Conservation (phyloP, 2,888 invertebrate genomes). For the Selenia dentaria region DNA sequence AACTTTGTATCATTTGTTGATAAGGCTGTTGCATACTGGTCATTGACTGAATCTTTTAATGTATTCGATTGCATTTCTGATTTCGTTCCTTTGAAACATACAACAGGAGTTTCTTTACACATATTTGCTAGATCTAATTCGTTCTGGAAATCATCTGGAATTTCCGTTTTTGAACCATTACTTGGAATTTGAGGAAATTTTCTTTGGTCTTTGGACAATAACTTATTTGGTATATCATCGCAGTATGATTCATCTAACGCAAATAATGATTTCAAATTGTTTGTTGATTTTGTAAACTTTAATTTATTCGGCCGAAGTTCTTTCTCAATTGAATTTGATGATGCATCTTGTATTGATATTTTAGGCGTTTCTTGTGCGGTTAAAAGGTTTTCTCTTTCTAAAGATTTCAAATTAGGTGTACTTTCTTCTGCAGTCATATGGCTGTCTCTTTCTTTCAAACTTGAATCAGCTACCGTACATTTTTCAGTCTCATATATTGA, state of each 20-base stretch:
- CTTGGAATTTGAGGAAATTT: too few species aligned
- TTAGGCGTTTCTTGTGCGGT: background rate
- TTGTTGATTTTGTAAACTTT: slow-evolving; percentile 28
- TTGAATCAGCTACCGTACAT: slow-evolving; percentile 1
- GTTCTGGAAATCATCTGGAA: background rate
- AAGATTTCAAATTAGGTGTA: too few species aligned
- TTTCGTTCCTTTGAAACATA: background rate
- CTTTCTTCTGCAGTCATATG: background rate
- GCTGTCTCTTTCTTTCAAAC: background rate
- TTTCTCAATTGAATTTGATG: background rate
- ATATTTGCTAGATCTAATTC: background rate
- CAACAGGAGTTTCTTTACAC: slow-evolving; percentile 4
- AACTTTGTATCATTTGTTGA: background rate
- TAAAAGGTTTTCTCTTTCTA: background rate
- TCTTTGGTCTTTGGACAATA: background rate
- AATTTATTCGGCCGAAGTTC: slow-evolving; percentile 17
- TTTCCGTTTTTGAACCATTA: too few species aligned
- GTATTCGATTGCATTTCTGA: background rate
- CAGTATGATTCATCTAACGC: slow-evolving; percentile 12
- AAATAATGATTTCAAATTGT: slow-evolving; percentile 26
- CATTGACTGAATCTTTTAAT: background rate
- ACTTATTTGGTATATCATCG: slow-evolving; percentile 1
- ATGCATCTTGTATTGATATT: slow-evolving; percentile 10
- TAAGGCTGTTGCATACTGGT: slow-evolving; percentile 4
- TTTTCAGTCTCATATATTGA: slow-evolving; percentile 9